Conservation (phyloP, 2,888 invertebrate species). For the Eulithis testata region DNA sequence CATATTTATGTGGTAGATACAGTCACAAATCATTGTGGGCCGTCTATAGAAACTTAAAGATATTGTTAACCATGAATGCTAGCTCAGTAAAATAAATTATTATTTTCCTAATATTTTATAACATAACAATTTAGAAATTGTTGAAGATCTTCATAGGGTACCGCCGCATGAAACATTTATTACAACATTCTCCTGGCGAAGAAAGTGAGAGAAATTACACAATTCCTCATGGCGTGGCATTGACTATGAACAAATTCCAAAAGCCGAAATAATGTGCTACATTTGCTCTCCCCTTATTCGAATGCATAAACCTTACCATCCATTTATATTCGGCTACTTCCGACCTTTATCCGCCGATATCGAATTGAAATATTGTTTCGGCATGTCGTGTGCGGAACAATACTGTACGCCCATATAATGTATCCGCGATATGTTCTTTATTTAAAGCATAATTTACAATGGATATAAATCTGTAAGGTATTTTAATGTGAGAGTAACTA, state of each 20-base stretch:
- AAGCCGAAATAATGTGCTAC: constrained; percentile 48
- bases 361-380: constrained; percentile 82
- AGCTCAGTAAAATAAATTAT: too few relatives aligned
- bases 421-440: constrained; percentile 34
- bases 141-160: too few relatives aligned
- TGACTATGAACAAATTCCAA: constrained; percentile 26
- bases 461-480: constrained; percentile 55
- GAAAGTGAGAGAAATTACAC: neutral
- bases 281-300: constrained; percentile 68
- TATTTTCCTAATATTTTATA: too few relatives aligned
- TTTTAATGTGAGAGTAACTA: neutral
- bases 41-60: too few relatives aligned
- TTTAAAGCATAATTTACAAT: constrained; percentile 14
- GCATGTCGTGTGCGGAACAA: constrained; percentile 69
- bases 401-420: constrained; percentile 44
- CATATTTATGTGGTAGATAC: too few relatives aligned
- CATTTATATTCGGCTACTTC: constrained; percentile 81
- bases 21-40: too few relatives aligned
- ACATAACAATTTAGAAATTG: too few relatives aligned
- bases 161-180: too few relatives aligned
- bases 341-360: constrained; percentile 80
- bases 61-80: too few relatives aligned
- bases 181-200: neutral
- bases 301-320: constrained; percentile 75
- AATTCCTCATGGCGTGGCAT: constrained; percentile 6